Conservation (phyloP, 2,888 invertebrate species). For the Ganaspis brasiliensis region DNA sequence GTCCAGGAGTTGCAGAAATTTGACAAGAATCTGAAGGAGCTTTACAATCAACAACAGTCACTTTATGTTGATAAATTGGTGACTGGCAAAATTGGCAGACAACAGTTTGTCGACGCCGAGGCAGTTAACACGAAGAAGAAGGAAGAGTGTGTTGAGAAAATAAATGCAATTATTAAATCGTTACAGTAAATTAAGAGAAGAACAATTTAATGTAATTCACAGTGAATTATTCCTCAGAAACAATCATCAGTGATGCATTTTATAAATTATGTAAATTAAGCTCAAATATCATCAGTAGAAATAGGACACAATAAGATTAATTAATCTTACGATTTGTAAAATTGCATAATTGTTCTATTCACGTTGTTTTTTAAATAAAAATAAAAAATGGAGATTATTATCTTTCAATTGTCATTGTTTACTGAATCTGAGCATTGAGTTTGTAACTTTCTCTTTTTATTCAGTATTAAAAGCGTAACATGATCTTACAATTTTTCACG, state of each 20-base stretch:
- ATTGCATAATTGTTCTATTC: slow-evolving; percentile 16
- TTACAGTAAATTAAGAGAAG: slow-evolving; percentile 70
- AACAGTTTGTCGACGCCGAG: slow-evolving; percentile 84
- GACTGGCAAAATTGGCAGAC: slow-evolving; percentile 83
- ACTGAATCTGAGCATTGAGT: too few species aligned
- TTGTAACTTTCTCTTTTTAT: too few species aligned
- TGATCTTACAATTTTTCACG: neutral
- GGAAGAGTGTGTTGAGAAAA: slow-evolving; percentile 82
- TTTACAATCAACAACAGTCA: slow-evolving; percentile 81
- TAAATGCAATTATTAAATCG: slow-evolving; percentile 81
- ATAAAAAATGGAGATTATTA: slow-evolving; percentile 3
- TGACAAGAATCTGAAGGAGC: slow-evolving; percentile 81
- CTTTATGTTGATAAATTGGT: slow-evolving; percentile 85
- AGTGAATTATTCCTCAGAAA: slow-evolving; percentile 20
- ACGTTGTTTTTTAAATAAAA: slow-evolving; percentile 35
- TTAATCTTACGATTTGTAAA: neutral
- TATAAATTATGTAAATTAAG: neutral
- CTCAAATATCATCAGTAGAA: slow-evolving; percentile 2
- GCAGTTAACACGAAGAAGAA: slow-evolving; percentile 82
- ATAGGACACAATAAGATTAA: neutral
- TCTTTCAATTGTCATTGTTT: too few species aligned
- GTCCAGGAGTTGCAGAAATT: slow-evolving; percentile 84
- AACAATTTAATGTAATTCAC: neutral
- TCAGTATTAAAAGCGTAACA: slow-evolving; percentile 16
- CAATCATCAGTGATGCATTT: slow-evolving; percentile 31